Conservation (phyloP, 2,888 invertebrate species). For the Plagodis pulveraria region DNA sequence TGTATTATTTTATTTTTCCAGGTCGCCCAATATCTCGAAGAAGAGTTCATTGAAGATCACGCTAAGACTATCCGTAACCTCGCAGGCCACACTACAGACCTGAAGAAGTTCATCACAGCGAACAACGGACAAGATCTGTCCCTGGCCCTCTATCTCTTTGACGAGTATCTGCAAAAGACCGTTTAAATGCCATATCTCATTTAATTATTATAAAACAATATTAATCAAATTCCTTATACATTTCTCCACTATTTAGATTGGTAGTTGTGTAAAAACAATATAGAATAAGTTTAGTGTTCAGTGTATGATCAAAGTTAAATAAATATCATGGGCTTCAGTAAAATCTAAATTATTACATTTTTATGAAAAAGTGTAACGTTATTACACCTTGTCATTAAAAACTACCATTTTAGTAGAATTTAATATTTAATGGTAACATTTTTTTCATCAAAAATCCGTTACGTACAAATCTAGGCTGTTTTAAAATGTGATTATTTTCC, state of each 20-base stretch:
- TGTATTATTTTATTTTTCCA: conserved; percentile 44
- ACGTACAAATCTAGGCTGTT: conserved; percentile 56
- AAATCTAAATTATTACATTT: no score
- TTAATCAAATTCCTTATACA: conserved; percentile 3
- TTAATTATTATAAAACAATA: neutral
- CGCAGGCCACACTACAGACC: conserved; percentile 90
- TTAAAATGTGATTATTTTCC: conserved; percentile 30
- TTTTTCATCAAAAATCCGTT: conserved; percentile 18
- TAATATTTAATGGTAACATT: conserved; percentile 34
- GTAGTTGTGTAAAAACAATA: neutral
- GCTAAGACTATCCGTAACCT: conserved; percentile 87
- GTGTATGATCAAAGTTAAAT: neutral
- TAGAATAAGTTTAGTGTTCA: no score
- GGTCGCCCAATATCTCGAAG: conserved; percentile 90
- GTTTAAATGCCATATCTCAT: conserved; percentile 48
- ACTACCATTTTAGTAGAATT: conserved; percentile 40
- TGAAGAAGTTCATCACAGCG: conserved; percentile 86
- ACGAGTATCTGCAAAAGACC: conserved; percentile 85
- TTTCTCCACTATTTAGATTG: conserved; percentile 35
- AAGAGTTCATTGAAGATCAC: conserved; percentile 90
- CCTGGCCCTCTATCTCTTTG: conserved; percentile 89
- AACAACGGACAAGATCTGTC: conserved; percentile 84
- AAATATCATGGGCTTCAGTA: no score
- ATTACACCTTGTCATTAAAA: no score
- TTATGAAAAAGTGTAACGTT: no score